Evolutionary conservation across 2,797 vertebrate genomes (phyloP).

Genomic region (Amniataba percoides): DNA sequence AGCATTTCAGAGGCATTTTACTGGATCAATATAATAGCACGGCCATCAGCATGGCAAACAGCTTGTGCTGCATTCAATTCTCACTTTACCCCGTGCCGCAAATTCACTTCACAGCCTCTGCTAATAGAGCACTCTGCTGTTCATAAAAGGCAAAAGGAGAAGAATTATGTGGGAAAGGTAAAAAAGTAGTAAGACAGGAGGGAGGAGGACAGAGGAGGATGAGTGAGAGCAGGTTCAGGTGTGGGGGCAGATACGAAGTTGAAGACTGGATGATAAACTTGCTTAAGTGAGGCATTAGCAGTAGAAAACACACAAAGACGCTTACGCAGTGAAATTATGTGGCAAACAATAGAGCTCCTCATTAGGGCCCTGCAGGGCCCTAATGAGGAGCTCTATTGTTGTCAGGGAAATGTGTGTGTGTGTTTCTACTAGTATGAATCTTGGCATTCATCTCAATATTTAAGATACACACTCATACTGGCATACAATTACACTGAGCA

Average conservation of each 20-base stretch:
- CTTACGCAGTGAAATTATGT: conserved; percentile 21
- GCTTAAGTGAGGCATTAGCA: conserved; percentile 29
- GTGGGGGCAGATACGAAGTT: conserved; percentile 1
- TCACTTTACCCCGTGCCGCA: conserved; percentile 31
- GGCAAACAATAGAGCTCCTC: too few species aligned
- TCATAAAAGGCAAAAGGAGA: conserved; percentile 26
- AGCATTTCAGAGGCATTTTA: conserved; percentile 48
- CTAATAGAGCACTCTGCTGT: conserved; percentile 51
- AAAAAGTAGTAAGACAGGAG: not conserved
- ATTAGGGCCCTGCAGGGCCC: conserved; percentile 30
- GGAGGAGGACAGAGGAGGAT: not conserved
- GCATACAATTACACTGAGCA: conserved; percentile 28
- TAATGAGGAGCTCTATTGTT: conserved; percentile 54
- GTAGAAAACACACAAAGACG: conserved; percentile 23
- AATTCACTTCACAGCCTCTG: conserved; percentile 52
- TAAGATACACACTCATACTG: conserved; percentile 33
- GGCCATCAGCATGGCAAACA: conserved; percentile 59
- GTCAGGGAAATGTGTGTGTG: conserved; percentile 31
- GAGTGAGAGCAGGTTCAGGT: conserved; percentile 14
- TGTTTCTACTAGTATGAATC: not conserved
- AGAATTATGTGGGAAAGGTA: conserved; percentile 1
- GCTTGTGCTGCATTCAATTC: conserved; percentile 65
- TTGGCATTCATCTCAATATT: conserved; percentile 17
- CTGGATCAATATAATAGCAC: conserved; percentile 62
- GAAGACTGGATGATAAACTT: conserved; percentile 30